phyloP scores from a whole-genome alignment of 2,113 vertebrate species.

The Corydoras maculifer region DNA sequence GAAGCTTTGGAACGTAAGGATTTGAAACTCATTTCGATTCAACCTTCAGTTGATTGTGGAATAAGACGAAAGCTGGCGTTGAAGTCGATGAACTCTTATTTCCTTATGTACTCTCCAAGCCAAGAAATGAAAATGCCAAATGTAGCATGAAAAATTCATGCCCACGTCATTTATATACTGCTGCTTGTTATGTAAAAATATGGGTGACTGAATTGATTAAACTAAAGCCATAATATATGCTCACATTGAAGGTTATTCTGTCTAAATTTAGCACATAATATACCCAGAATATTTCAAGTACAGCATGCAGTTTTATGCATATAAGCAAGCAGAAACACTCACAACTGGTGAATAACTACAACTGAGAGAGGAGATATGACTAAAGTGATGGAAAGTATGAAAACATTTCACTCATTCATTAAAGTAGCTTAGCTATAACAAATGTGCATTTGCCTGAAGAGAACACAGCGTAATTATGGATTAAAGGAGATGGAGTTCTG shows the following conservation, averaged over 20 bases:
- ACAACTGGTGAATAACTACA: too few relatives aligned
- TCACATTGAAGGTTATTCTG: slow-evolving; percentile 13
- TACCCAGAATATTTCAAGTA: not conserved
- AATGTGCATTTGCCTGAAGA: too few relatives aligned
- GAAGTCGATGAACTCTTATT: slow-evolving; percentile 34
- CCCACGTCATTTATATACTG: not conserved
- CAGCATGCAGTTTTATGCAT: too few relatives aligned
- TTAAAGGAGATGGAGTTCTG: too few relatives aligned
- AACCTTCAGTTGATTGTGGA: slow-evolving; percentile 37
- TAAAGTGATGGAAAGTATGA: too few relatives aligned
- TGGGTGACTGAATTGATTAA: slow-evolving; percentile 33
- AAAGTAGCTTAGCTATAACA: too few relatives aligned
- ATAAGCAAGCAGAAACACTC: too few relatives aligned
- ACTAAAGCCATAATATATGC: slow-evolving; percentile 23
- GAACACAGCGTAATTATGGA: too few relatives aligned
- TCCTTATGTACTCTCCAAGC: slow-evolving; percentile 15
- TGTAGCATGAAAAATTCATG: slow-evolving; percentile 29
- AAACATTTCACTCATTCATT: too few relatives aligned
- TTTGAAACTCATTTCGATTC: not conserved
- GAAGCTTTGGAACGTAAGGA: too few relatives aligned
- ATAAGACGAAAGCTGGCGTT: slow-evolving; percentile 10
- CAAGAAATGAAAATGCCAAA: slow-evolving; percentile 25
- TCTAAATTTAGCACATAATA: slow-evolving; percentile 16
- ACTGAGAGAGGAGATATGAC: too few relatives aligned
- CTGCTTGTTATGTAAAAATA: slow-evolving; percentile 25